phyloP scores from a whole-genome alignment of 2,797 vertebrate genomes.

The Oceanodroma leucorhoa region DNA sequence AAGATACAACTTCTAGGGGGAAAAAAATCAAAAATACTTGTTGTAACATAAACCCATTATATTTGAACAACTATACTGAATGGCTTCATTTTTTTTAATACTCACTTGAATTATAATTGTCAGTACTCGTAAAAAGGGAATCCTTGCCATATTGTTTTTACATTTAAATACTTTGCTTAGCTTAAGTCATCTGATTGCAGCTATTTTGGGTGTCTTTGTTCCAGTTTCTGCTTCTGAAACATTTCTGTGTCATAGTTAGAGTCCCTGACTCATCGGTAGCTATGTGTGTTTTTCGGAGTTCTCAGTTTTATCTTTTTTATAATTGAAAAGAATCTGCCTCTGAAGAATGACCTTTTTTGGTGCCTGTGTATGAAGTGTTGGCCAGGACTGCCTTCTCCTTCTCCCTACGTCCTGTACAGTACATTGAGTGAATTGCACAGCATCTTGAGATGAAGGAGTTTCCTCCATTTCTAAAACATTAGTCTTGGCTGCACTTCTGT shows the following conservation, averaged over 20 bases:
- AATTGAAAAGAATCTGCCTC: neutral
- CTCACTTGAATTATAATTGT: neutral
- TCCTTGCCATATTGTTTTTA: neutral
- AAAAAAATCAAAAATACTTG: neutral
- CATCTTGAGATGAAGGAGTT: constrained; percentile 26
- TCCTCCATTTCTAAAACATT: constrained; percentile 47
- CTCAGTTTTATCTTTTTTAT: neutral
- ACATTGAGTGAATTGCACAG: neutral
- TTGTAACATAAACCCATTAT: neutral
- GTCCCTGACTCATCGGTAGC: neutral
- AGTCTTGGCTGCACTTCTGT: constrained; percentile 66
- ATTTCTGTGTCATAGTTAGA: neutral
- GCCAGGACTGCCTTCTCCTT: neutral
- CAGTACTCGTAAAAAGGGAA: neutral
- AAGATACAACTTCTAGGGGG: fast-evolving
- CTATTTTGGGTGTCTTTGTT: neutral
- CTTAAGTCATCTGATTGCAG: neutral
- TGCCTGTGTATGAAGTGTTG: neutral
- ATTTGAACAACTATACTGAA: neutral
- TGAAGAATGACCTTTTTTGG: neutral
- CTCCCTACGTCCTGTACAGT: neutral
- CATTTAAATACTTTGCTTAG: neutral
- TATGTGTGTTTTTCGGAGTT: neutral
- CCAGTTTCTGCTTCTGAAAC: constrained; percentile 11
- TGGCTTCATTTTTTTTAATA: neutral